Base-by-base conservation (phyloP, 2,797 vertebrate genomes). In the Rhynchotus rufescens region DNA sequence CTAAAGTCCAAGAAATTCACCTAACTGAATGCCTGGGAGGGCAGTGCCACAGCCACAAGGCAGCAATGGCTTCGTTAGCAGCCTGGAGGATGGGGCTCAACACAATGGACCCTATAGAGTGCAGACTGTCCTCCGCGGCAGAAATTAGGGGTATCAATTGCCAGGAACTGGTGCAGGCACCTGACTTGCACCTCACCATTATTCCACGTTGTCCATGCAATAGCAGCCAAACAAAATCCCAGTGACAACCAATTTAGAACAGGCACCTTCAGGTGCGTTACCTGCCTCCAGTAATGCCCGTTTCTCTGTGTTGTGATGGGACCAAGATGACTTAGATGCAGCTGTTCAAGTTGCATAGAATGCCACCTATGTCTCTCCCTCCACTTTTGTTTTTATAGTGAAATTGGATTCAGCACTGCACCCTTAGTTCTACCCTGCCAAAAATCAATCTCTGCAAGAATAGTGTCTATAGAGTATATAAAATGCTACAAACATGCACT, bases 1-100 rank as follows among this genome's bases (percentile, higher is more conserved):
- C 84, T 84, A 25, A 86, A 85, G 36, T 76, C 86, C 56, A 93
- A 94, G 81, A 88, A 96, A 90, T 20, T 76, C 79, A 76, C 40
- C 81, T 84, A 38, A 89, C 90, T 66, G 83, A 85, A 90, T 0
- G 6, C 73, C 61, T 64, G n/a, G 47, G 78, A 23, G 64, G 86
- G 80, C 74, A 69, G 26, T 42, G 76, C 56, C 79, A 61, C 82
- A 38, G n/a, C 74, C 87, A 71, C 15, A 64, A 89, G 88, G 66
- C 85, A 92, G 71, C n/a, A 59, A 6, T 40, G 67, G 79, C 74
- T 74, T 40, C 25, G 7, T 40, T 38, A 74, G 51, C 40, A 42
- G 83, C 84, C 59, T 85, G 40, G 79, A 59, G 60, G 57, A 59
- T 4, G 38, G 80, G 42, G 66, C 69, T 86, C 79, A 87, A 60